These are phyloP conservation scores for Anguilla megastoma DNA, from an alignment of 2,797 vertebrate species.

Conservation along the genomic window DNA sequence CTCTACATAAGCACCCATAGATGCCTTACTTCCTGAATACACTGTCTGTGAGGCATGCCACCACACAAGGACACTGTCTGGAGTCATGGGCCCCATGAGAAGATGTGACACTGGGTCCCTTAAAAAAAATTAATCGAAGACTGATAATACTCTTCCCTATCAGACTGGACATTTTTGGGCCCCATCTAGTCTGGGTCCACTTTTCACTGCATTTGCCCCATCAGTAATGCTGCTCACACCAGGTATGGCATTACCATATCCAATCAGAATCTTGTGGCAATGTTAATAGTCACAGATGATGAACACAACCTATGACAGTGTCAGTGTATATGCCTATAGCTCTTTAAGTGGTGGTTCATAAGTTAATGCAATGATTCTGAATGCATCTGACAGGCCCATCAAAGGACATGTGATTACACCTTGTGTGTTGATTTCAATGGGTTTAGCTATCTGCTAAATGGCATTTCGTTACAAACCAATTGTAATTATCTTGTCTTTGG, in stretches of 20 bases:
- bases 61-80: no score
- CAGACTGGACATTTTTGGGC: no score
- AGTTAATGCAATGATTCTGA: not conserved
- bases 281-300: not conserved
- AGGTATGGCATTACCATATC: not conserved
- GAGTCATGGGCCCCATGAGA: no score
- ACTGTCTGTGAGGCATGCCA: no score
- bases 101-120: no score
- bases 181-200: no score
- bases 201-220: not conserved
- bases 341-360: not conserved
- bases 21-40: no score
- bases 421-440: not conserved
- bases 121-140: no score
- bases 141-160: no score
- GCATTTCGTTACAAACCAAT: not conserved
- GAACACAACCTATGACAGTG: not conserved
- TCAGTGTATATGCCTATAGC: not conserved
- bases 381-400: not conserved
- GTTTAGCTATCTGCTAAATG: slow-evolving; percentile 5
- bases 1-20: no score
- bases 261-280: not conserved
- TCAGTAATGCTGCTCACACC: not conserved
- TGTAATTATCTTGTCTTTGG: not conserved
- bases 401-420: not conserved